Conservation (phyloP, 2,888 invertebrate genomes). For the Cepaea hortensis region DNA sequence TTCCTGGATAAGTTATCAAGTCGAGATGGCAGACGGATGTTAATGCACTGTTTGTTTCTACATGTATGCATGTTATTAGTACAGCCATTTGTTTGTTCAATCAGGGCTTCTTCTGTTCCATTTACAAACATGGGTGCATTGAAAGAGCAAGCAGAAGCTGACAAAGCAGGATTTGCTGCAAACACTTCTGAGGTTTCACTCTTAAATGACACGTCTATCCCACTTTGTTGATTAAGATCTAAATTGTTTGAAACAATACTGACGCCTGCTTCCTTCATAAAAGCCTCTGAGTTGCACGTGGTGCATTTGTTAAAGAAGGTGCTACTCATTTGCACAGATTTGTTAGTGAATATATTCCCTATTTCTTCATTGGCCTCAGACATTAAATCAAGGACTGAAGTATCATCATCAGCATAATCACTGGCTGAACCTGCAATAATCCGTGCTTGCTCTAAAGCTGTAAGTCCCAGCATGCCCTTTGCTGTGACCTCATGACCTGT, state of each 20-base stretch:
- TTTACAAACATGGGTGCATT: background rate
- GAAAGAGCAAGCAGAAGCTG: background rate
- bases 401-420: slow-evolving; percentile 12
- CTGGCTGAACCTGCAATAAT: slow-evolving; percentile 37
- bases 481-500: background rate
- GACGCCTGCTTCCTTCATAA: too few species aligned
- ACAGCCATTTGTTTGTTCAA: background rate
- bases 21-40: slow-evolving; percentile 21
- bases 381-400: slow-evolving; percentile 8
- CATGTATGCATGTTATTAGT: background rate
- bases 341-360: background rate
- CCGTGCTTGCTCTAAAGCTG: slow-evolving; percentile 41
- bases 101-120: background rate
- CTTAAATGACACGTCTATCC: too few species aligned
- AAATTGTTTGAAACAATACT: background rate
- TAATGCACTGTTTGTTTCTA: background rate
- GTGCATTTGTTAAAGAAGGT: background rate
- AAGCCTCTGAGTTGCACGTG: too few species aligned
- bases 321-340: background rate
- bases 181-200: background rate
- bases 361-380: background rate
- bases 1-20: slow-evolving; percentile 47
- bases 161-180: background rate
- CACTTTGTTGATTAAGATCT: too few species aligned
- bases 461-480: slow-evolving; percentile 12